These are phyloP conservation scores for Coenobita brevimanus DNA, from an alignment of 1,140 invertebrate species.

Conservation along the genomic window DNA sequence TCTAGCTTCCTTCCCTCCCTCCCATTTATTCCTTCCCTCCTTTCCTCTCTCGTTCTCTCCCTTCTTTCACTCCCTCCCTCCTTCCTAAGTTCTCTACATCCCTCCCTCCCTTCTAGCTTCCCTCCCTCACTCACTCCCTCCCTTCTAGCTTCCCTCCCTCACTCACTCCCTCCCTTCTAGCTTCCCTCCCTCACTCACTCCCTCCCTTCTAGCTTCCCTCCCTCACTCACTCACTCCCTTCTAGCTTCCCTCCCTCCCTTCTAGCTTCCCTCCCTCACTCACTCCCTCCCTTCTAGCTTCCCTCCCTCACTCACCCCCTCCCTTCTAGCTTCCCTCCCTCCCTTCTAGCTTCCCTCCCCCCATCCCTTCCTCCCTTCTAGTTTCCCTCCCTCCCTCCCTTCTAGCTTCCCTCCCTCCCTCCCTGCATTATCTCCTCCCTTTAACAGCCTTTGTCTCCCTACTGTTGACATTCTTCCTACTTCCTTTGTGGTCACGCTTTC, in stretches of 20 bases:
- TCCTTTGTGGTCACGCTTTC: background rate
- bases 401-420: background rate
- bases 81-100: too few relatives aligned
- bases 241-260: background rate
- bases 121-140: background rate
- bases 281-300: background rate
- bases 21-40: background rate
- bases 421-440: background rate
- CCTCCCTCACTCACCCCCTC: background rate
- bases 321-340: background rate
- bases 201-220: background rate
- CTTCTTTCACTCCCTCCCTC: background rate
- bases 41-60: background rate
- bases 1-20: too few relatives aligned
- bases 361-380: background rate
- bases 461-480: background rate
- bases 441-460: background rate
- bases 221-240: background rate
- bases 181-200: background rate
- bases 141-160: background rate
- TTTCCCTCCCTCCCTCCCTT: background rate
- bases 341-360: background rate
- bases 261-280: background rate
- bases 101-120: background rate
- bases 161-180: background rate